Conservation (phyloP, 2,113 vertebrate genomes). For the Psettodes erumei region DNA sequence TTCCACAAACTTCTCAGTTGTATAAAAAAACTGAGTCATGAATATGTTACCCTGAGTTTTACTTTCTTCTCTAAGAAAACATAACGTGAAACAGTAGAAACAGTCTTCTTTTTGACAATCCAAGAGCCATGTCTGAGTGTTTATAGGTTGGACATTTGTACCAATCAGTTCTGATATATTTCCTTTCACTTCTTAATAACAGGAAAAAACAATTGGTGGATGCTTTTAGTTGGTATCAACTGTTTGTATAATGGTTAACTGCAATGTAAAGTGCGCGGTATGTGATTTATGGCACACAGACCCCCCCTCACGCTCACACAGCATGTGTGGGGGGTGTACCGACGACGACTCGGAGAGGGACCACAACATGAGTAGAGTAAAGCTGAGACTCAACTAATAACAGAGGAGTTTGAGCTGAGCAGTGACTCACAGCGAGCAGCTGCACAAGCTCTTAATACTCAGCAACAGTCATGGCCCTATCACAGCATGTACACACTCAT, state of each 20-base stretch:
- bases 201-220: background rate
- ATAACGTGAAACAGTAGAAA: background rate
- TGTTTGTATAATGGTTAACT: background rate
- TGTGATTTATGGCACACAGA: background rate
- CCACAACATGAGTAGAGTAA: conserved; percentile 6
- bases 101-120: background rate
- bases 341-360: conserved; percentile 11
- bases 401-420: conserved; percentile 32
- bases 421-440: conserved; percentile 43
- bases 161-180: background rate
- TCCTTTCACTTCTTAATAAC: background rate
- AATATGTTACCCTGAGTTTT: background rate
- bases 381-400: conserved; percentile 31
- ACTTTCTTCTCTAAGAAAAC: background rate
- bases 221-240: background rate
- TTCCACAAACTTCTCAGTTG: background rate
- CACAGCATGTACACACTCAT: background rate
- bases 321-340: no score
- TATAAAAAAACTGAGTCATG: background rate
- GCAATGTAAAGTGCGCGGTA: background rate
- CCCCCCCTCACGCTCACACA: no score
- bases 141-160: background rate
- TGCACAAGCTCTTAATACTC: conserved; percentile 7
- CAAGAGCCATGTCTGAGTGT: background rate
- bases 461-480: conserved; percentile 6